Evolutionary conservation across 2,888 invertebrate genomes (phyloP).

Genomic region (Listrodromus nycthemerus): DNA sequence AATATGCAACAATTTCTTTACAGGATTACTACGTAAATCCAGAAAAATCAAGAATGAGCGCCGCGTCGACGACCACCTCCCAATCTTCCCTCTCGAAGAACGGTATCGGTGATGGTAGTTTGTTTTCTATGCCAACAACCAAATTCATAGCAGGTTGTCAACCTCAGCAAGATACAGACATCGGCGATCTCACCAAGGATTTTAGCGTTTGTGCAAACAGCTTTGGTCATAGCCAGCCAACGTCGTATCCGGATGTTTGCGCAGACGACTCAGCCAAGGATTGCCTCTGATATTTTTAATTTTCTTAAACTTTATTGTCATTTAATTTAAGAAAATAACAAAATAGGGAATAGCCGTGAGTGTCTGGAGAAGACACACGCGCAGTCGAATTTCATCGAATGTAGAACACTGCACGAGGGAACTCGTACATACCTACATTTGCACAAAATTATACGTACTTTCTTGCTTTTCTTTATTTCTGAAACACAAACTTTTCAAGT

Average conservation of each 20-base stretch:
- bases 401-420: conserved; percentile 5
- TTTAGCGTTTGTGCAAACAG: conserved; percentile 81
- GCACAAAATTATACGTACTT: conserved; percentile 10
- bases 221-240: conserved; percentile 76
- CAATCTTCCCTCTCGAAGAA: conserved; percentile 85
- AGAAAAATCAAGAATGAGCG: conserved; percentile 81
- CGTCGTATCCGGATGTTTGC: conserved; percentile 73
- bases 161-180: conserved; percentile 77
- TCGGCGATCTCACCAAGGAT: conserved; percentile 80
- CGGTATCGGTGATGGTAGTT: conserved; percentile 72
- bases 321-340: conserved; percentile 65
- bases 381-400: conserved; percentile 16
- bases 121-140: conserved; percentile 70
- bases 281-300: conserved; percentile 80
- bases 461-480: conserved; percentile 4
- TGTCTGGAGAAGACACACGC: conserved; percentile 7
- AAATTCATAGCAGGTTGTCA: conserved; percentile 71
- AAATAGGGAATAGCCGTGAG: conserved; percentile 32
- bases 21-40: conserved; percentile 82
- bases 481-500: not conserved
- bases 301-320: conserved; percentile 73
- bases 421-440: conserved; percentile 35
- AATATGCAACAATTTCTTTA: conserved; percentile 20
- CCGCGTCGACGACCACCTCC: conserved; percentile 86
- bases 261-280: conserved; percentile 80